A percentile compares a stretch with the other conserved stretches of the same genome.
Evolutionary conservation across 2,797 vertebrate species (phyloP).

Genomic region (Fistularia commersonii): DNA sequence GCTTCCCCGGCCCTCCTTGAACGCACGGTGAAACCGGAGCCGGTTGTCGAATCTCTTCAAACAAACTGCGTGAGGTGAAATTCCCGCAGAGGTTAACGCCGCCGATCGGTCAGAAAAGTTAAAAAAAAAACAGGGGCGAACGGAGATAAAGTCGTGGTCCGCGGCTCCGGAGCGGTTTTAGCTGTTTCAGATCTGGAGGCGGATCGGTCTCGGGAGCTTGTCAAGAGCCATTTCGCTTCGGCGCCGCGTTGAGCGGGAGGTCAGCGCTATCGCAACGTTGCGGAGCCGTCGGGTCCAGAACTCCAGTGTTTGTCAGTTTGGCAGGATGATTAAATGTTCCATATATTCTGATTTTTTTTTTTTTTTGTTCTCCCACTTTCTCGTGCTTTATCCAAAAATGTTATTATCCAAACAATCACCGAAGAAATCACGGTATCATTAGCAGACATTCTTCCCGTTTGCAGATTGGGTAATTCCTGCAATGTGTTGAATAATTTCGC

Average conservation of each 20-base stretch:
- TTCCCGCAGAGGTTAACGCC: background rate
- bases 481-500: background rate
- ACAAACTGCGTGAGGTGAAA: constrained; percentile 37
- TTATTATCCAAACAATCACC: no score
- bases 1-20: constrained; percentile 3
- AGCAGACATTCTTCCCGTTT: background rate
- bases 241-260: no score
- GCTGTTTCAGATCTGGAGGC: no score
- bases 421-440: no score
- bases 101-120: constrained; percentile 2
- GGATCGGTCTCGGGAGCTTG: no score
- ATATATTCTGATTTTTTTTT: background rate
- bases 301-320: constrained; percentile 4
- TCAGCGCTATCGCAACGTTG: no score
- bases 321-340: background rate
- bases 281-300: no score
- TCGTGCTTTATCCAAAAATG: background rate
- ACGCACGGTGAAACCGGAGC: constrained; percentile 33
- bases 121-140: no score
- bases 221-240: no score
- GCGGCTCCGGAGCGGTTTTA: background rate
- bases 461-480: background rate
- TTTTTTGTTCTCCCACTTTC: background rate
- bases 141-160: no score
- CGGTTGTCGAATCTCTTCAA: constrained; percentile 31